phyloP scores from a whole-genome alignment of 2,797 vertebrate genomes.

The Dendrocincla fuliginosa region DNA sequence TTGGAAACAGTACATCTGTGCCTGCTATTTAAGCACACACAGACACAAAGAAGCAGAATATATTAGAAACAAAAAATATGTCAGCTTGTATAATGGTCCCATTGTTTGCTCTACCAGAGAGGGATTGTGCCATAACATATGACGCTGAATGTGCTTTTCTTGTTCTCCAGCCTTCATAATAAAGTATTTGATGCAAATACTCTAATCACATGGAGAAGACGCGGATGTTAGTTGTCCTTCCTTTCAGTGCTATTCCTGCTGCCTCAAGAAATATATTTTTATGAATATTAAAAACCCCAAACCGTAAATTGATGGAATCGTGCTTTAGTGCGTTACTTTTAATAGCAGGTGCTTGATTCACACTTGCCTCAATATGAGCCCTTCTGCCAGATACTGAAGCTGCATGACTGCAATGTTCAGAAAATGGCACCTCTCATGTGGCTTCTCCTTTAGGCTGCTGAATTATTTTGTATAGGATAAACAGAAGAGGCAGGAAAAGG shows the following conservation, averaged over 20 bases:
- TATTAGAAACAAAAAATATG: constrained; percentile 80
- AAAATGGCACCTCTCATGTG: constrained; percentile 77
- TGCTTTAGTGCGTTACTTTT: constrained; percentile 25
- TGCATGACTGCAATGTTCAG: constrained; percentile 63
- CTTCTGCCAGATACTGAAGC: constrained; percentile 76
- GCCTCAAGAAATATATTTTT: constrained; percentile 52
- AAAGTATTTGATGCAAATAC: constrained; percentile 73
- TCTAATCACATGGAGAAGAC: constrained; percentile 69
- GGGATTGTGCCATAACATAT: constrained; percentile 73
- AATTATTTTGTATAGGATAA: neutral
- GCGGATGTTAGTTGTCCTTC: constrained; percentile 55
- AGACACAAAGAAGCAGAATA: constrained; percentile 76
- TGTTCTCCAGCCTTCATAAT: constrained; percentile 72
- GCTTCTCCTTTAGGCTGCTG: constrained; percentile 26
- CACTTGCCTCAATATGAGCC: constrained; percentile 60
- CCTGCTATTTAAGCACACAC: constrained; percentile 76
- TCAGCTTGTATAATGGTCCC: constrained; percentile 74
- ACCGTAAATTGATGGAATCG: constrained; percentile 29
- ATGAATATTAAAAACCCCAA: constrained; percentile 71
- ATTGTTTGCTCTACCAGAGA: constrained; percentile 74
- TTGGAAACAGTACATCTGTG: constrained; percentile 78
- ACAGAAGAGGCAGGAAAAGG: neutral
- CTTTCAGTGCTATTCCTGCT: neutral
- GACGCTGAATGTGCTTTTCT: constrained; percentile 71
- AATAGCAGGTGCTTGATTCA: constrained; percentile 46